Conservation (phyloP, 2,797 vertebrate species). For the Hyperoplus immaculatus region DNA sequence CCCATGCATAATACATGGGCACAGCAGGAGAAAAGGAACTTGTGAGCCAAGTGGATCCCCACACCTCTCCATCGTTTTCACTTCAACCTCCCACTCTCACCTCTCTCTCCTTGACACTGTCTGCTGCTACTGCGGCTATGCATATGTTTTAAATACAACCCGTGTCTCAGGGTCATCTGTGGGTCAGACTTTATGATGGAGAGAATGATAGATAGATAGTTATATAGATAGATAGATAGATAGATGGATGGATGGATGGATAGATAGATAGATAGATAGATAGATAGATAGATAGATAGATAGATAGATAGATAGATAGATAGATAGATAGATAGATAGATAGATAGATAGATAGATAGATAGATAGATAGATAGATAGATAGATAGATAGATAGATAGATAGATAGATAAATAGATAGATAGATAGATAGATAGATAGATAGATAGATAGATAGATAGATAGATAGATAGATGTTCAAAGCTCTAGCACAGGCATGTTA, state of each 20-base stretch:
- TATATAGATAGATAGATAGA: conserved; percentile 32
- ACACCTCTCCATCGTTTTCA: conserved; percentile 68
- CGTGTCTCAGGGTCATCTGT: conserved; percentile 69
- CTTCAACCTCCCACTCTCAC: conserved; percentile 32
- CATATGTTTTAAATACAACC: conserved; percentile 79
- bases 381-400: conserved; percentile 17
- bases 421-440: conserved; percentile 36
- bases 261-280: conserved; percentile 1
- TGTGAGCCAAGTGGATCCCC: conserved; percentile 74
- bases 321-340: conserved; percentile 36
- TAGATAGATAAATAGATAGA: conserved; percentile 18
- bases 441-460: conserved; percentile 38
- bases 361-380: neutral
- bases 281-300: conserved; percentile 14
- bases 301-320: conserved; percentile 17
- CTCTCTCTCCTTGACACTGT: conserved; percentile 57
- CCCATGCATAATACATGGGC: conserved; percentile 83
- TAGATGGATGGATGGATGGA: conserved; percentile 37
- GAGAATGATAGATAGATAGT: conserved; percentile 21
- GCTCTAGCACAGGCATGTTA: neutral
- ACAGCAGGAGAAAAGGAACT: conserved; percentile 79
- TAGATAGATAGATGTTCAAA: neutral
- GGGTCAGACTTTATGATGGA: conserved; percentile 69
- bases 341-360: conserved; percentile 37
- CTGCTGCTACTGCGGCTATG: conserved; percentile 65